phyloP scores from a whole-genome alignment of 2,888 invertebrate species.

The Drosophila sordidapex region DNA sequence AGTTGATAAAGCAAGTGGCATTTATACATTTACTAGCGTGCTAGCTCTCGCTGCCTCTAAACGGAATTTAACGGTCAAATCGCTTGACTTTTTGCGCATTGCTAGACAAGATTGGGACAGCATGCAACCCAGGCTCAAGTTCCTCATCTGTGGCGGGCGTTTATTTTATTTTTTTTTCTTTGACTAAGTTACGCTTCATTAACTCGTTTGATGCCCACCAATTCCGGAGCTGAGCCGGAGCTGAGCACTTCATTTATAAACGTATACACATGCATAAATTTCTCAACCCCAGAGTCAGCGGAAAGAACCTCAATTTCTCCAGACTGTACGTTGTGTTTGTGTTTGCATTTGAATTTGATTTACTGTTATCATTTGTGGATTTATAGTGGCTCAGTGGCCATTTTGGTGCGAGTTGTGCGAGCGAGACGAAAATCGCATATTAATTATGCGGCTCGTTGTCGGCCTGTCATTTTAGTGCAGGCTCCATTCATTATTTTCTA shows the following conservation, averaged over 20 bases:
- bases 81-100: slow-evolving; percentile 70
- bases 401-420: slow-evolving; percentile 39
- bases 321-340: neutral
- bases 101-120: slow-evolving; percentile 4
- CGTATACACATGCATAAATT: slow-evolving; percentile 5
- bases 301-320: slow-evolving; percentile 1
- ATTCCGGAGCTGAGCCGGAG: neutral
- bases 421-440: slow-evolving; percentile 66
- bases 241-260: slow-evolving; percentile 53
- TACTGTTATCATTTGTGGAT: slow-evolving; percentile 70
- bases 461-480: slow-evolving; percentile 51
- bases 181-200: slow-evolving; percentile 63
- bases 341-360: slow-evolving; percentile 69
- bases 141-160: slow-evolving; percentile 4
- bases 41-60: slow-evolving; percentile 27
- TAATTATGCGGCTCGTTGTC: slow-evolving; percentile 68
- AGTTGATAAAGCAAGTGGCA: slow-evolving; percentile 17
- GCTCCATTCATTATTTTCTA: slow-evolving; percentile 61
- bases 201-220: slow-evolving; percentile 70
- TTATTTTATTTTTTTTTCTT: slow-evolving; percentile 3
- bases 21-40: neutral
- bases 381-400: slow-evolving; percentile 59
- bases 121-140: slow-evolving; percentile 18
- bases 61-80: slow-evolving; percentile 74
- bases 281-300: neutral